phyloP scores from a whole-genome alignment of 2,888 invertebrate genomes.

The Cyclophora punctaria region DNA sequence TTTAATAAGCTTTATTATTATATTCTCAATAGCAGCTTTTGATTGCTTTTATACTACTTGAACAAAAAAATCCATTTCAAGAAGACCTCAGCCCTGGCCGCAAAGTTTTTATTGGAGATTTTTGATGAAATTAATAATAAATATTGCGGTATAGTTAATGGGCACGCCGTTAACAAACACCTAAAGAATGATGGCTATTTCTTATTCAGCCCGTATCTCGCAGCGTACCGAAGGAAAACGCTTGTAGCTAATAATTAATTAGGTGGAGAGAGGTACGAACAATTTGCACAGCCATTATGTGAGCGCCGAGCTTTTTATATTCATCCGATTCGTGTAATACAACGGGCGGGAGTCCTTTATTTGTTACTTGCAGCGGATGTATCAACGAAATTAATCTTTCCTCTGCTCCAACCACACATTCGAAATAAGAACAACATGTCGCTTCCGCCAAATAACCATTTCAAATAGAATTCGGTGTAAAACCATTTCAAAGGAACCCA shows the following conservation, averaged over 20 bases:
- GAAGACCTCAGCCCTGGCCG: too few species aligned
- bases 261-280: slow-evolving; percentile 27
- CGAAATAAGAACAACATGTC: background rate
- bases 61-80: too few species aligned
- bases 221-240: slow-evolving; percentile 15
- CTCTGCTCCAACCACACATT: background rate
- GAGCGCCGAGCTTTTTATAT: slow-evolving; percentile 21
- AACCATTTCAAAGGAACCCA: too few species aligned
- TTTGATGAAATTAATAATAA: too few species aligned
- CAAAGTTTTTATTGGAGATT: too few species aligned
- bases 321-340: slow-evolving; percentile 14
- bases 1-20: slow-evolving; percentile 2
- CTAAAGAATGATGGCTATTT: slow-evolving; percentile 18
- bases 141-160: background rate
- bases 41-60: too few species aligned
- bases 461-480: too few species aligned
- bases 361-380: background rate
- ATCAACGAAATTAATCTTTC: background rate
- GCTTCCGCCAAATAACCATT: too few species aligned
- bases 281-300: slow-evolving; percentile 26
- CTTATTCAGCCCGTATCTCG: slow-evolving; percentile 19
- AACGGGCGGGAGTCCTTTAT: slow-evolving; percentile 9
- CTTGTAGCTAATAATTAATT: slow-evolving; percentile 28
- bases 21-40: background rate
- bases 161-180: background rate